Evolutionary conservation across 2,888 invertebrate genomes (phyloP).

Genomic region (Acanthosepion lycidas): DNA sequence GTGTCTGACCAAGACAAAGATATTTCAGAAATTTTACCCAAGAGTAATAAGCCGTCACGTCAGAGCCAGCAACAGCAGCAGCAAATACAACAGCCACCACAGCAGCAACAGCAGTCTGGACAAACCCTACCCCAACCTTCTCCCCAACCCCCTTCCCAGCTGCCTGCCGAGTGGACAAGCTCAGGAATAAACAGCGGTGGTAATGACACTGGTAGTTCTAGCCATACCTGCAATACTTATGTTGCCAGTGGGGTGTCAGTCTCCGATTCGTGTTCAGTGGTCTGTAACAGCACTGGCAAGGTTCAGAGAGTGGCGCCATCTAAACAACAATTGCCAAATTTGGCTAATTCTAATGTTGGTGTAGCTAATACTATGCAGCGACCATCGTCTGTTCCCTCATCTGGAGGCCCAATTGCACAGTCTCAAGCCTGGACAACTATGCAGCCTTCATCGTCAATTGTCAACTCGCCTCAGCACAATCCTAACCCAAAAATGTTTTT

Average conservation of each 20-base stretch:
- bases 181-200: neutral
- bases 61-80: constrained; percentile 49
- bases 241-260: constrained; percentile 42
- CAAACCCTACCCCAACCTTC: neutral
- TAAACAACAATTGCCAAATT: constrained; percentile 8
- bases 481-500: constrained; percentile 50
- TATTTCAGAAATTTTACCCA: constrained; percentile 66
- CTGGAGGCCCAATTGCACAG: neutral
- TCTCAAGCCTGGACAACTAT: constrained; percentile 37
- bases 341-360: neutral
- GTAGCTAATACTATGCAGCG: neutral
- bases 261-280: neutral
- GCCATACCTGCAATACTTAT: constrained; percentile 15
- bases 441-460: neutral
- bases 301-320: neutral
- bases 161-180: constrained; percentile 4
- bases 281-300: neutral
- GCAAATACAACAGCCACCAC: neutral
- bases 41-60: constrained; percentile 50
- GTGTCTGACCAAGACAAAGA: constrained; percentile 91
- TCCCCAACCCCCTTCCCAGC: neutral
- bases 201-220: constrained; percentile 41
- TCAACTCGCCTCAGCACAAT: constrained; percentile 43
- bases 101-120: neutral
- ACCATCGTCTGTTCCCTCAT: neutral